Evolutionary conservation across 2,113 vertebrate species (phyloP), one percentile per base, ranked within the genome.

Genomic region (Pao palembangensis): DNA sequence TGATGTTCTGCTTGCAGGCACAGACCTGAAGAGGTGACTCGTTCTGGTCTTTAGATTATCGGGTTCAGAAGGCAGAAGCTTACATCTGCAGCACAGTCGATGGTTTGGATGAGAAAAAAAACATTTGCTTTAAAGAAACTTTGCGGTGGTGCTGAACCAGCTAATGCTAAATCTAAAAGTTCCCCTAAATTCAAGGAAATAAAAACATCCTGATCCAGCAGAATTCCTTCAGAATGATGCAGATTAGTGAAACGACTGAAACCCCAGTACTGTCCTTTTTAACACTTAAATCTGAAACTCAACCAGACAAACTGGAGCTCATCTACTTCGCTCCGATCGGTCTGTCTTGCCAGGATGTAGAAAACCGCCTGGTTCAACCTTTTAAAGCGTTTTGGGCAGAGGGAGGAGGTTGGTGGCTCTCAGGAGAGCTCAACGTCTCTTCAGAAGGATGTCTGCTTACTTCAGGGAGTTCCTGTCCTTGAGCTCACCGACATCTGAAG

Each of bases 401-500:
- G 50, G 25, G 44, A 67, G 53, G 54, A 58, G n/a, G 55, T 21
- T 61, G 58, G 52, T 48, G 55, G 58, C 56, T 67, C 75, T 58
- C 60, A 50, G 51, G 53, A 56, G 71, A 68, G 51, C 66, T 52
- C 73, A 68, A 69, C 63, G 64, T 47, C 8, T 43, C 57, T 70
- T 67, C 52, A 62, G 69, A 64, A 67, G 58, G 73, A 70, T 54
- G 56, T 41, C 58, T 57, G 55, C 56, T 68, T 70, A 77, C 84
- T 67, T 78, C 59, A 69, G 77, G 79, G 73, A 78, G 72, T 83
- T 68, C 85, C 78, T 78, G 72, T 85, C 79, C 79, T 84, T 88
- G 67, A 75, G n/a, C 49, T 50, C 56, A 53, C 65, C 67, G 78
- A 75, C 68, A 70, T 71, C 66, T 86, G 80, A 90, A 77, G 79